Evolutionary conservation across 2,113 vertebrate genomes (phyloP).

Genomic region (Halichoeres trimaculatus): DNA sequence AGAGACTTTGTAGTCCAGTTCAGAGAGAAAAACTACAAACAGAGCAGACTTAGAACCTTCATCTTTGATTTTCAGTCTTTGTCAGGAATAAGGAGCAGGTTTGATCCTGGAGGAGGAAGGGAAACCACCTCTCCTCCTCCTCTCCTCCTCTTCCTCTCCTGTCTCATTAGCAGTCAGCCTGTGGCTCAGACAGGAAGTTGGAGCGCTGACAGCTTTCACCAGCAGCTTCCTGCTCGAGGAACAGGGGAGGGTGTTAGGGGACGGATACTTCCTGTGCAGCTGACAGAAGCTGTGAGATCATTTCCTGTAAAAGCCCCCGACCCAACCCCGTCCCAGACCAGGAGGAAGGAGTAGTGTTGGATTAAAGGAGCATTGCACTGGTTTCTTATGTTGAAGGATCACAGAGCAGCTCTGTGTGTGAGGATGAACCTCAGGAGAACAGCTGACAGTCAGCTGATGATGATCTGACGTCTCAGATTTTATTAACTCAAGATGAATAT

Average conservation of each 20-base stretch:
- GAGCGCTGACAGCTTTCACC: conserved; percentile 57
- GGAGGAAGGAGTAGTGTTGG: conserved; percentile 12
- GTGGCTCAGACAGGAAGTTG: conserved; percentile 49
- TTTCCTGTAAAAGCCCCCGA: conserved; percentile 71
- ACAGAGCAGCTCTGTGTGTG: no score
- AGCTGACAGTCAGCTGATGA: no score
- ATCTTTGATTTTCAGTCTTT: no score
- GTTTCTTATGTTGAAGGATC: no score
- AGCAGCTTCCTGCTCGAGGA: conserved; percentile 69
- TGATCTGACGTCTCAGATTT: no score
- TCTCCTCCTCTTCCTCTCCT: not conserved
- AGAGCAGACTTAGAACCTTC: no score
- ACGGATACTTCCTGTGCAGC: conserved; percentile 78
- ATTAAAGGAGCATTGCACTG: not conserved
- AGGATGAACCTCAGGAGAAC: no score
- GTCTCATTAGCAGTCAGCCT: not conserved
- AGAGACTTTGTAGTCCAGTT: no score
- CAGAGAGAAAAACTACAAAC: no score
- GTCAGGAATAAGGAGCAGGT: not conserved
- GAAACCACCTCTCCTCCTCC: not conserved
- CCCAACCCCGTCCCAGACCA: not conserved
- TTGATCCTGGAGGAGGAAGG: not conserved
- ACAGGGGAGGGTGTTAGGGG: conserved; percentile 39
- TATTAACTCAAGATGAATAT: no score
- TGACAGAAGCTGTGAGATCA: conserved; percentile 76